phyloP scores from a whole-genome alignment of 2,888 invertebrate species.

The Apodemia hepburni region DNA sequence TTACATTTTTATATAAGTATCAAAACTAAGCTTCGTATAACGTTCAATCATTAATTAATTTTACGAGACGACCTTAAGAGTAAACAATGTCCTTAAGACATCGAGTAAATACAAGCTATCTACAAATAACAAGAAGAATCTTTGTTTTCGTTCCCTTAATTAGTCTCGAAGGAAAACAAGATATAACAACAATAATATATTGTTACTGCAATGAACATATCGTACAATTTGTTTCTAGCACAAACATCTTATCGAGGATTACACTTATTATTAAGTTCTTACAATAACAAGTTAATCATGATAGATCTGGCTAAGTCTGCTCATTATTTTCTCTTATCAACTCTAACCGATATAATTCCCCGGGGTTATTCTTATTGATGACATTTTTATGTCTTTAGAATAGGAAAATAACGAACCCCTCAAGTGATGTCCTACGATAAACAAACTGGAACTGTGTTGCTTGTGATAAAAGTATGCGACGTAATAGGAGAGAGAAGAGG shows the following conservation, averaged over 20 bases:
- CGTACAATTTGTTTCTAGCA: slow-evolving; percentile 25
- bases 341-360: slow-evolving; percentile 62
- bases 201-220: slow-evolving; percentile 6
- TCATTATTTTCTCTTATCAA: slow-evolving; percentile 74
- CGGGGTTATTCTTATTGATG: slow-evolving; percentile 65
- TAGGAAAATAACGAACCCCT: slow-evolving; percentile 76
- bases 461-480: slow-evolving; percentile 54
- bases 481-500: slow-evolving; percentile 47
- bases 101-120: slow-evolving; percentile 14
- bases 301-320: slow-evolving; percentile 60
- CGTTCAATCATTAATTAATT: slow-evolving; percentile 5
- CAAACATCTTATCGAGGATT: slow-evolving; percentile 34
- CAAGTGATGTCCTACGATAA: slow-evolving; percentile 71
- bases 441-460: slow-evolving; percentile 53
- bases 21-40: neutral
- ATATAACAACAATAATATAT: slow-evolving; percentile 11
- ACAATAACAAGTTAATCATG: slow-evolving; percentile 62
- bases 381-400: slow-evolving; percentile 74
- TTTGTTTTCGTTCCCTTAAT: slow-evolving; percentile 14
- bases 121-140: slow-evolving; percentile 15
- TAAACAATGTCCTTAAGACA: slow-evolving; percentile 10
- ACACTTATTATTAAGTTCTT: slow-evolving; percentile 24
- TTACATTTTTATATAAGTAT: neutral
- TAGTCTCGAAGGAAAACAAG: slow-evolving; percentile 16
- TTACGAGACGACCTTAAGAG: slow-evolving; percentile 8